Evolutionary conservation across 2,113 vertebrate genomes (phyloP), one percentile per base, ranked within the genome.

Genomic region (Trichomycterus rosablanca): DNA sequence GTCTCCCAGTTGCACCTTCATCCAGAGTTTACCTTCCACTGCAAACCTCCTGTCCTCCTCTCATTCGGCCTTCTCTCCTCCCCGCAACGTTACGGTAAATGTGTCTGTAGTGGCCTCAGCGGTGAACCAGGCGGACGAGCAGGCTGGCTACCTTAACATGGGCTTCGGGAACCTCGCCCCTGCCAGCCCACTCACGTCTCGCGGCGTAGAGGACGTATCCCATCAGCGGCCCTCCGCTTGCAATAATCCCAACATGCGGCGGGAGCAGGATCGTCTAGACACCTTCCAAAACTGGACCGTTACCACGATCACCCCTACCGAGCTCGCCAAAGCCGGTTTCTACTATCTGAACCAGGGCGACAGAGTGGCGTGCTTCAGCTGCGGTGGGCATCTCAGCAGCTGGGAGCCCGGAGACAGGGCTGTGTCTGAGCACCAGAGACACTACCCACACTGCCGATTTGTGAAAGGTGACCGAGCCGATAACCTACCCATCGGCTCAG

Each of bases 351-450:
- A 92, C 2, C 90, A 89, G 50, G 91, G 84, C 2, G 95, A 99
- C 69, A 79, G 84, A 51, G 96, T 99, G 63, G 91, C 90, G 48
- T 99, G 96, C 74, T 99, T 98, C 77, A 86, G 88, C 48, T 99
- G 96, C 26, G 93, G 92, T 24, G 94, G 93, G 43, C 89, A 90
- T 57, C 79, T 98, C 22, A 92, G 86, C 80, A 97, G 96, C 81
- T 98, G 96, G 96, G 93, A 96, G 57, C 93, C 94, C 0, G 94
- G 97, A n/a, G 96, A 99, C 77, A 85, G 91, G 69, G 93, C 95
- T 0, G 44, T 93, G 46, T 89, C 91, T 1, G 94, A 99, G 75
- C 96, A 99, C 74, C 87, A 89, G 59, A 91, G 92, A 26, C 92
- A 97, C 74, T 99, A 97, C 46, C 96, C 96, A 18, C 87, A 81